Evolutionary conservation across 2,113 vertebrate genomes (phyloP).

Genomic region (Psittacara wagleri): DNA sequence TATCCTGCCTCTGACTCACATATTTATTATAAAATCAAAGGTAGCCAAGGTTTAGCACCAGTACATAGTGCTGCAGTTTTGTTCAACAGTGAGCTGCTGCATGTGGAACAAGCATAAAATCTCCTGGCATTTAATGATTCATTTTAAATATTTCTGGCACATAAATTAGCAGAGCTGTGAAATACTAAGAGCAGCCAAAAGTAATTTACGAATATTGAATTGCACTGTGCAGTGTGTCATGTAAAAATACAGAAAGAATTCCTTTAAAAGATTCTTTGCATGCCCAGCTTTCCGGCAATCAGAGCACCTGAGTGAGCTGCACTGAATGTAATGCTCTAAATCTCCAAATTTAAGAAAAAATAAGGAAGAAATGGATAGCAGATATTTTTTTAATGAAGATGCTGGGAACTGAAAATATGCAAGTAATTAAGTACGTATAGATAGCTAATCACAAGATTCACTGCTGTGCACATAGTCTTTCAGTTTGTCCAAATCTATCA

Average conservation of each 20-base stretch:
- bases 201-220: slow-evolving; percentile 49
- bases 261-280: slow-evolving; percentile 14
- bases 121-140: slow-evolving; percentile 13
- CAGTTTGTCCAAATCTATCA: neutral
- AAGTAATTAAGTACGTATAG: neutral
- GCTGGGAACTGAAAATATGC: neutral
- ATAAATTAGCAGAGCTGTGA: slow-evolving; percentile 49
- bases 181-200: slow-evolving; percentile 42
- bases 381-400: neutral
- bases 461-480: neutral
- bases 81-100: neutral
- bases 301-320: neutral
- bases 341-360: neutral
- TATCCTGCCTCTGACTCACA: slow-evolving; percentile 19
- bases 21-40: slow-evolving; percentile 59
- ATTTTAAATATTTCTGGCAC: slow-evolving; percentile 27
- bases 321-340: neutral
- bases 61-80: slow-evolving; percentile 14
- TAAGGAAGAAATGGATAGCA: neutral
- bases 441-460: neutral
- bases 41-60: neutral
- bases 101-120: slow-evolving; percentile 15
- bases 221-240: neutral
- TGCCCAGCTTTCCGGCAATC: neutral
- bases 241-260: neutral